Conservation (phyloP, 37 sponge, comb jelly and placozoan species). For the Geodia barretti region DNA sequence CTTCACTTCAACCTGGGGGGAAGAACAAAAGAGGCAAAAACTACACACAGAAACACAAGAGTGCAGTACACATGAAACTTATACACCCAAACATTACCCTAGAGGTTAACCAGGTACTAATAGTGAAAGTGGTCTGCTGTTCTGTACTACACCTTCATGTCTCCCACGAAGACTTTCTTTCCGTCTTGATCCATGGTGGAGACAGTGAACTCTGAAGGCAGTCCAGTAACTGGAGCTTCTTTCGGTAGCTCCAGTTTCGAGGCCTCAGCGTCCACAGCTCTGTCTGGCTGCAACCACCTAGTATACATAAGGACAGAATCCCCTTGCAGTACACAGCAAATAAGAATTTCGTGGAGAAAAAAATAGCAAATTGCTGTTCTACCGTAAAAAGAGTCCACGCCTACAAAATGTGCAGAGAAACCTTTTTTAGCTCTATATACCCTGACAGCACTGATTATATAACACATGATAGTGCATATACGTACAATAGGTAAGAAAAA, state of each 20-base stretch:
- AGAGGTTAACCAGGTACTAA: too few species aligned
- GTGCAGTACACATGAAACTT: neutral
- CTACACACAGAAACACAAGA: too few species aligned
- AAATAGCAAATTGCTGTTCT: too few species aligned
- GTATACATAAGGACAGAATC: too few species aligned
- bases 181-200: conserved; percentile 74
- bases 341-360: too few species aligned
- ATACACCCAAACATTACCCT: neutral
- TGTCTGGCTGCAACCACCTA: conserved; percentile 91
- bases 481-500: neutral
- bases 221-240: conserved; percentile 21
- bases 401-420: neutral
- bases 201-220: conserved; percentile 27
- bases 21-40: neutral
- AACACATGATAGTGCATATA: too few species aligned
- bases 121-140: too few species aligned
- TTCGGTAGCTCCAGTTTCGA: conserved; percentile 50
- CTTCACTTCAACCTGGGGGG: conserved; percentile 69
- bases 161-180: conserved; percentile 72
- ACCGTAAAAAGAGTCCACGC: too few species aligned
- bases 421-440: too few species aligned
- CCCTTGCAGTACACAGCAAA: too few species aligned
- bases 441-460: too few species aligned
- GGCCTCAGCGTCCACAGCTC: conserved; percentile 77
- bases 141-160: conserved; percentile 82